Evolutionary conservation across 1,140 invertebrate genomes (phyloP).

Genomic region (Drosophila erecta): DNA sequence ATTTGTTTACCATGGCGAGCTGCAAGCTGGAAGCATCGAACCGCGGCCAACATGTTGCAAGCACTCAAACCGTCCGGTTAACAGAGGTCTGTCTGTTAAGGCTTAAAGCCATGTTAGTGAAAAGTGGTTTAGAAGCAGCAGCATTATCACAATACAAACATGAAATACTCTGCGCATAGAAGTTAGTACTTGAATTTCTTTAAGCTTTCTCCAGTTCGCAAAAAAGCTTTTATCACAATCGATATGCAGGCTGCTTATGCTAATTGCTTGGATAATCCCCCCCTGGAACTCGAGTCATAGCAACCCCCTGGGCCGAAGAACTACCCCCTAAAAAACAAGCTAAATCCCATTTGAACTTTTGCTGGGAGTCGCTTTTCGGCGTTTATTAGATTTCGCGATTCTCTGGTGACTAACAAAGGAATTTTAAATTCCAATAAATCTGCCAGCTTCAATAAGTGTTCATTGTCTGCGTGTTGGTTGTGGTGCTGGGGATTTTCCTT

Average conservation of each 20-base stretch:
- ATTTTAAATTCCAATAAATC: conserved; percentile 81
- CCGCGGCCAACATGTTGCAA: conserved; percentile 37
- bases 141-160: neutral
- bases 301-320: conserved; percentile 15
- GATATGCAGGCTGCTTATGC: conserved; percentile 50
- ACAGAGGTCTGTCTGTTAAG: conserved; percentile 14
- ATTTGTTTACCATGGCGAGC: conserved; percentile 25
- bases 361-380: conserved; percentile 43
- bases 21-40: neutral
- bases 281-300: neutral
- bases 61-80: conserved; percentile 17
- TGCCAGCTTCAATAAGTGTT: conserved; percentile 76
- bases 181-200: neutral
- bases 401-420: conserved; percentile 62
- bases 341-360: conserved; percentile 45
- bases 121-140: neutral
- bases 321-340: conserved; percentile 15
- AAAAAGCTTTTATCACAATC: conserved; percentile 15
- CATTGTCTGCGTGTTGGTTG: conserved; percentile 3
- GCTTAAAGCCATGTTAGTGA: neutral
- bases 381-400: conserved; percentile 73
- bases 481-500: neutral
- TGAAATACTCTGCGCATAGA: no score
- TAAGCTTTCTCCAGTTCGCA: neutral
- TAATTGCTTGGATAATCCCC: conserved; percentile 65